phyloP scores from a whole-genome alignment of 2,113 vertebrate genomes.

The Centropus unirufus region DNA sequence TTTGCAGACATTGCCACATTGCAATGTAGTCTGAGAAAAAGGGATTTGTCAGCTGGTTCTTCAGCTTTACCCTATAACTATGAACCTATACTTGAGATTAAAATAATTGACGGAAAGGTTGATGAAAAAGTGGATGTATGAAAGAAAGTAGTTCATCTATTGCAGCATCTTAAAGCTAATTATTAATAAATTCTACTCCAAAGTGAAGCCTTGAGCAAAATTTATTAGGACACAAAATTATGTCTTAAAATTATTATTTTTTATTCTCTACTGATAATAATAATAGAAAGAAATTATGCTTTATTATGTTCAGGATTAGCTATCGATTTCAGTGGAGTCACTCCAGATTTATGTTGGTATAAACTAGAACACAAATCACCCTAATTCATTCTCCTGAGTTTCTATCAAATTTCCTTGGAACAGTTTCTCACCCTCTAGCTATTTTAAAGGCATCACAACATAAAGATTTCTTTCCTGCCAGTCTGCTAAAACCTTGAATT shows the following conservation, averaged over 20 bases:
- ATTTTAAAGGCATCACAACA: neutral
- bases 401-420: neutral
- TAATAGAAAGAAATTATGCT: neutral
- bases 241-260: neutral
- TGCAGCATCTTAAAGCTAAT: neutral
- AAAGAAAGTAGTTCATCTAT: neutral
- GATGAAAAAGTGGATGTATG: neutral
- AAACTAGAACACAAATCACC: neutral
- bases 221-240: neutral
- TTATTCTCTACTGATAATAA: neutral
- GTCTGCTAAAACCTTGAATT: neutral
- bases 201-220: neutral
- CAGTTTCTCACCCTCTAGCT: neutral
- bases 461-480: neutral
- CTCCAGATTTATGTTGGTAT: neutral
- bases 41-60: neutral
- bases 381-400: neutral
- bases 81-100: neutral
- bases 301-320: neutral
- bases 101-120: neutral
- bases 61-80: neutral
- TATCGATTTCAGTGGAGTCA: neutral
- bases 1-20: neutral
- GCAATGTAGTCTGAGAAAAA: neutral
- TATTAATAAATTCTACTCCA: neutral